Evolutionary conservation across 2,888 invertebrate species (phyloP).

Genomic region (Phaonia tiefii): DNA sequence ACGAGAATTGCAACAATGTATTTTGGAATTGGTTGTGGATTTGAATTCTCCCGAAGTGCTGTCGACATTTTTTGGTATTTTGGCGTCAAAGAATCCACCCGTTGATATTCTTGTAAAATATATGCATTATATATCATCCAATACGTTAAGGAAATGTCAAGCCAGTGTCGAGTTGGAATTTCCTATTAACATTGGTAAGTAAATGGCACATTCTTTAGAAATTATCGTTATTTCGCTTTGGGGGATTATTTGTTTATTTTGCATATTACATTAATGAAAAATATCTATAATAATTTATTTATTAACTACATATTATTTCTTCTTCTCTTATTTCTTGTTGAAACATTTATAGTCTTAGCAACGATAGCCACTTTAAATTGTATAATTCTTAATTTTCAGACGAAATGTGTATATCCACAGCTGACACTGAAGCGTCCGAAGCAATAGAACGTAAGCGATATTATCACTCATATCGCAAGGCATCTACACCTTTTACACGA

Average conservation of each 20-base stretch:
- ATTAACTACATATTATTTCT: not conserved
- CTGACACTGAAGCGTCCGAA: slow-evolving; percentile 73
- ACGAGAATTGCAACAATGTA: slow-evolving; percentile 84
- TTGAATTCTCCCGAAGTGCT: slow-evolving; percentile 80
- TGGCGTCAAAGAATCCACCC: slow-evolving; percentile 83
- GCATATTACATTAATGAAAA: no score
- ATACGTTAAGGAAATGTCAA: slow-evolving; percentile 74
- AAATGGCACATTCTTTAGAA: not conserved
- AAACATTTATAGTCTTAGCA: no score
- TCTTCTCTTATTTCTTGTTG: no score
- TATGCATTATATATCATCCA: slow-evolving; percentile 79
- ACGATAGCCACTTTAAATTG: no score
- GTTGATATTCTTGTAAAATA: slow-evolving; percentile 83
- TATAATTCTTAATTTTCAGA: no score
- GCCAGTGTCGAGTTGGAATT: slow-evolving; percentile 78
- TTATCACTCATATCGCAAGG: slow-evolving; percentile 76
- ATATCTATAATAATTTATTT: no score
- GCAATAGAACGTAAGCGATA: slow-evolving; percentile 77
- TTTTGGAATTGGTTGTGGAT: slow-evolving; percentile 84
- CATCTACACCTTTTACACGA: slow-evolving; percentile 76
- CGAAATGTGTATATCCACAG: slow-evolving; percentile 75
- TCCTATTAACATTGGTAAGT: slow-evolving; percentile 74
- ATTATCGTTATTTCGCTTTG: no score
- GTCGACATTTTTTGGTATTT: slow-evolving; percentile 83
- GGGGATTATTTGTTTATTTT: not conserved